Evolutionary conservation across 2,113 vertebrate genomes (phyloP), one percentile per base, ranked within the genome.

Genomic region (Hydrochoerus hydrochaeris): DNA sequence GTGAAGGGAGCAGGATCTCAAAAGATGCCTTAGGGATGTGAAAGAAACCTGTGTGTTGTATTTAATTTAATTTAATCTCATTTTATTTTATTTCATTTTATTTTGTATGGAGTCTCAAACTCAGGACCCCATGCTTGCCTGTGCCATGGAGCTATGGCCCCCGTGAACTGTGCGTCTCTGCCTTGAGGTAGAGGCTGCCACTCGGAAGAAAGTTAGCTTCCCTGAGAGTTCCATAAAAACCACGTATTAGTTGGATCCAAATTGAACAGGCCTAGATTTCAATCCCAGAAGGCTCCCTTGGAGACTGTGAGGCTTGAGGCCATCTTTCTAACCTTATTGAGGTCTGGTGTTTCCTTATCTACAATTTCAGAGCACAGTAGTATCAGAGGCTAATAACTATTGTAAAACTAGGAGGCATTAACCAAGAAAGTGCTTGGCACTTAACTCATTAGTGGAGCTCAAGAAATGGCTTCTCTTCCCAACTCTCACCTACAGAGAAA

Each of bases 31-130:
- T 75, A 54, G 52, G 90, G 81, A 58, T 73, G 35, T 32, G 38
- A 65, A 80, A 87, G 67, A 91, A 93, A 93, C 49, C 9, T 86
- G 35, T 41, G 41, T 81, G n/a, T 26, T 86, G 91, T 90, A 41
- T 19, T 57, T 57, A 17, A 19, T 57, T 57, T 57, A 17, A 16
- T 57, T 57, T 57, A 52, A 52, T 11, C 49, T 52, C 49, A 52
- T 52, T 52, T 52, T 52, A n/a, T 30, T 86, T 93, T 90, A 41
- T 19, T 57, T 57, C 16, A 19, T 57, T 57, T 57, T 57, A 16
- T 57, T 57, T 57, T 19, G 54, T 57, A 57, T 17, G 2, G 17
- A 19, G 17, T 19, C 54, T 57, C 17, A 16, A 57, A 57, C 16
- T 57, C 54, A 57, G 54, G 54, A 57, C 54, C 54, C 16, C 0